Conservation (phyloP, 2,888 invertebrate species). For the Watsonalla cultraria region DNA sequence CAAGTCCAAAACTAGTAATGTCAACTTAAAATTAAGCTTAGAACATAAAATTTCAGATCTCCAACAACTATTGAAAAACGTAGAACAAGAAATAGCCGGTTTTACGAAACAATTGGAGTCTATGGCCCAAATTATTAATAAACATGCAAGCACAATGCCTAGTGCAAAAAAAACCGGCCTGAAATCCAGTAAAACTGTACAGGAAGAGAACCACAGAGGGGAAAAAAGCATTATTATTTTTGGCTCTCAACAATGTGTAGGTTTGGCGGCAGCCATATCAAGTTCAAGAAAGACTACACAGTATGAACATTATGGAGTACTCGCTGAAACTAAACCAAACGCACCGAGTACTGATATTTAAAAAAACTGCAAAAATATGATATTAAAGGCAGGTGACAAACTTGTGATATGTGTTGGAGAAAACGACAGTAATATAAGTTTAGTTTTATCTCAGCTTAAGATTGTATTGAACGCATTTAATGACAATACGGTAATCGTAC, state of each 20-base stretch:
- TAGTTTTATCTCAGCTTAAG: conserved; percentile 1
- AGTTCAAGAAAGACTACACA: not conserved
- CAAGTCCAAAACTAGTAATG: too few relatives aligned
- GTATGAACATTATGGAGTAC: conserved; percentile 3
- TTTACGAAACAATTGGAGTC: not conserved
- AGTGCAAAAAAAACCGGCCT: not conserved
- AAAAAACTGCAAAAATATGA: not conserved
- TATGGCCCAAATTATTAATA: not conserved
- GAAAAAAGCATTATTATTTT: not conserved
- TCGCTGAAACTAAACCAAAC: conserved; percentile 5
- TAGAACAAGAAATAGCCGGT: not conserved
- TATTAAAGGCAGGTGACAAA: conserved; percentile 1
- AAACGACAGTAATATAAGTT: conserved; percentile 1
- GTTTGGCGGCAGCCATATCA: conserved; percentile 1
- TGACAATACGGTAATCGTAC: not conserved
- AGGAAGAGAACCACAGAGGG: too few relatives aligned
- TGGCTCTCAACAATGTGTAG: conserved; percentile 6
- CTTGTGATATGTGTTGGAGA: conserved; percentile 4
- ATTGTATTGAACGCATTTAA: not conserved
- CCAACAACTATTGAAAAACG: not conserved
- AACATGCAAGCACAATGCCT: not conserved
- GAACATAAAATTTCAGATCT: not conserved
- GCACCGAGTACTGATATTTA: conserved; percentile 2
- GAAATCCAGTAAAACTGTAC: too few relatives aligned
- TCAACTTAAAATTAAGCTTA: too few relatives aligned